Conservation (phyloP, 30 jellyfish, hydroid and myxozoan species). For the Sanderia malayensis region DNA sequence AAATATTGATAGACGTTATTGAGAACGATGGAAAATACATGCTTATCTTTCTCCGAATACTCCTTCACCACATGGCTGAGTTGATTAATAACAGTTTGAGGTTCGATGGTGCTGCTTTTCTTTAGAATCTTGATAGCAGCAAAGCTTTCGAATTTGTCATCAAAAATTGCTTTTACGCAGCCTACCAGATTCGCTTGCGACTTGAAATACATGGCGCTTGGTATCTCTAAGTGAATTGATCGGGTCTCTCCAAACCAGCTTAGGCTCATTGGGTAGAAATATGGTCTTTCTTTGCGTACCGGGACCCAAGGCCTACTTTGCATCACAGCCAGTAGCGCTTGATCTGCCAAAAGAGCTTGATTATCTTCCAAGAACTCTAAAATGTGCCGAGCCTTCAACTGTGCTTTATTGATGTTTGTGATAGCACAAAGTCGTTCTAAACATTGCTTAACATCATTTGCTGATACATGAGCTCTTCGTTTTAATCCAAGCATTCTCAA, state of each 20-base stretch:
- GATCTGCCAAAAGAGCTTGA: neutral
- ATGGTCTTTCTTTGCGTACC: conserved; percentile 21
- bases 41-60: no score
- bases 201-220: no score
- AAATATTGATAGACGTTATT: no score
- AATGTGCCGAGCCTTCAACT: neutral
- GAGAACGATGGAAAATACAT: no score
- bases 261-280: conserved; percentile 27
- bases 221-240: no score
- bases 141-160: neutral
- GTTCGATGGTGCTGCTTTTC: no score
- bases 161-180: neutral
- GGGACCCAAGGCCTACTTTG: conserved; percentile 22
- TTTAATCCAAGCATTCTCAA: conserved; percentile 33
- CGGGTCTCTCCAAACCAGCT: conserved; percentile 37
- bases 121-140: conserved; percentile 10
- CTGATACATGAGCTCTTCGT: conserved; percentile 5
- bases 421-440: no score
- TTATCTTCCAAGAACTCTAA: conserved; percentile 11
- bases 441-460: conserved; percentile 12
- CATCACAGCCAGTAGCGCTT: neutral
- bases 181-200: neutral
- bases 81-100: no score
- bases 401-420: neutral
- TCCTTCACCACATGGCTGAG: no score